Evolutionary conservation across 2,113 vertebrate species (phyloP).

Genomic region (Megaleporinus macrocephalus): DNA sequence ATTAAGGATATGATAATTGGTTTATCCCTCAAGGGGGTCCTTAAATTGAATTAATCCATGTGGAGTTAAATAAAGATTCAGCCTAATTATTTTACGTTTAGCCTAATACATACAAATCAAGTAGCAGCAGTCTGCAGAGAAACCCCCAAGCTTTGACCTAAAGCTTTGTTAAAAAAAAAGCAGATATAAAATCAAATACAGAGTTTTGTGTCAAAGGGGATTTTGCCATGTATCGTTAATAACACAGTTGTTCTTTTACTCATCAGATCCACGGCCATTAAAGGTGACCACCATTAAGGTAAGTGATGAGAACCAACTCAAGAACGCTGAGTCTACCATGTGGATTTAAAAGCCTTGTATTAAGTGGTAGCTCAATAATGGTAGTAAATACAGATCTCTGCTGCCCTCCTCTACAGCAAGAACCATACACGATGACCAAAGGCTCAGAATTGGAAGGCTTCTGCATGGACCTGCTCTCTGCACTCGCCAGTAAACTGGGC

Average conservation of each 20-base stretch:
- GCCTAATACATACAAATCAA: background rate
- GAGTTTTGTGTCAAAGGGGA: background rate
- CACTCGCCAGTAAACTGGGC: constrained; percentile 76
- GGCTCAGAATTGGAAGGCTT: constrained; percentile 81
- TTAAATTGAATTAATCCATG: background rate
- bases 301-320: background rate
- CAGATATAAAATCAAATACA: too few species aligned
- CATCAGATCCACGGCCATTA: constrained; percentile 38
- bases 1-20: constrained; percentile 21
- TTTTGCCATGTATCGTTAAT: background rate
- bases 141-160: background rate
- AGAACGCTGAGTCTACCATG: background rate
- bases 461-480: constrained; percentile 82
- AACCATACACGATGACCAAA: constrained; percentile 81
- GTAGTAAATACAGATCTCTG: background rate
- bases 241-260: background rate
- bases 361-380: background rate
- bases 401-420: constrained; percentile 70
- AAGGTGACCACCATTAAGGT: constrained; percentile 57
- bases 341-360: background rate
- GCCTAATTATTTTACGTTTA: background rate
- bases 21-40: constrained; percentile 6
- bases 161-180: background rate
- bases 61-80: constrained; percentile 8
- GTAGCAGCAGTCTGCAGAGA: background rate